Percentiles rank a stretch among this genome's conserved stretches.
Conservation (phyloP, 2,113 vertebrate species). For the Cryptotis parvus region DNA sequence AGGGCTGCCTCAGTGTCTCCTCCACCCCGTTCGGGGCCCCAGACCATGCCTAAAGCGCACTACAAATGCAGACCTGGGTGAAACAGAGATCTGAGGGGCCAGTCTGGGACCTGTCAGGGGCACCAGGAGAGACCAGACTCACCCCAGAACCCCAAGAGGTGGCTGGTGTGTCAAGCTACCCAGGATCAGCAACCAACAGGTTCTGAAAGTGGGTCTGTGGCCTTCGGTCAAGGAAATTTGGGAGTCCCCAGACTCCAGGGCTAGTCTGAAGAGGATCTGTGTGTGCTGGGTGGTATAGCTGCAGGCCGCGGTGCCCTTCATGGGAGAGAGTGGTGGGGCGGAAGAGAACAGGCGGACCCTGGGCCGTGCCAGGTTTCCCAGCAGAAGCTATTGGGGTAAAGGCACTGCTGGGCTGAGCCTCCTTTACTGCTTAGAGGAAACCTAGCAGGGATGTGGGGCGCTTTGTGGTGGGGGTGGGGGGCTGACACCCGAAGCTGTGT, state of each 20-base stretch:
- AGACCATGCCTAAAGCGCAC: too few relatives aligned
- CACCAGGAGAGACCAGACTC: not conserved
- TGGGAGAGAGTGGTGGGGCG: not conserved
- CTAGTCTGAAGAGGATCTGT: not conserved
- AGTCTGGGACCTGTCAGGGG: too few relatives aligned
- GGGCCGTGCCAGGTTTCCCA: too few relatives aligned
- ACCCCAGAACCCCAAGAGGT: not conserved
- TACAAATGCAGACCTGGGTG: too few relatives aligned
- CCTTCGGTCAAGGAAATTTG: not conserved
- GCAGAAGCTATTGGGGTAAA: too few relatives aligned
- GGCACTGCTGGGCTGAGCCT: too few relatives aligned
- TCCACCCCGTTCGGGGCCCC: too few relatives aligned
- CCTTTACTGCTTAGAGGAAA: not conserved
- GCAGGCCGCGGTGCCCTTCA: not conserved
- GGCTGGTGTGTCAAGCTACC: accelerated
- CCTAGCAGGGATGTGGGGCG: not conserved
- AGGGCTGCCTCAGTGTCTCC: too few relatives aligned
- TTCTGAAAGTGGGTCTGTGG: not conserved
- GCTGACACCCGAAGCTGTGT: not conserved
- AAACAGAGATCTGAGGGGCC: too few relatives aligned
- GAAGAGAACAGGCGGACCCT: not conserved
- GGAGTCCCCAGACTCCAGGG: not conserved
- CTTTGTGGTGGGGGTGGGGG: not conserved
- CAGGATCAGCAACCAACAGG: accelerated
- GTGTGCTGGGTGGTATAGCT: not conserved